These are phyloP conservation scores for Teleogryllus oceanicus DNA, from an alignment of 2,888 invertebrate species.

Conservation along the genomic window DNA sequence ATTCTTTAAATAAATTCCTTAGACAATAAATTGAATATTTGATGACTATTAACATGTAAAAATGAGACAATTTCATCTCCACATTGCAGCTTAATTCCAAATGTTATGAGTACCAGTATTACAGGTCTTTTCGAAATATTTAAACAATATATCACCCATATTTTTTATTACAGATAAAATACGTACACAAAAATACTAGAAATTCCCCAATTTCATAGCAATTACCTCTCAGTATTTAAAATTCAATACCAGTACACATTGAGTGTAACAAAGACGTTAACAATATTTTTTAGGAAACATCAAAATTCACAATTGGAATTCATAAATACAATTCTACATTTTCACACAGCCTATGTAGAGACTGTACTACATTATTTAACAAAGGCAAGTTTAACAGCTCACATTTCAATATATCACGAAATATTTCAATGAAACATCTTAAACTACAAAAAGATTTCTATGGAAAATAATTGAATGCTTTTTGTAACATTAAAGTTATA, in stretches of 20 bases:
- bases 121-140: too few species aligned
- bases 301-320: neutral
- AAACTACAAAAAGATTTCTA: neutral
- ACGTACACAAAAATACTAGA: neutral
- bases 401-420: constrained; percentile 18
- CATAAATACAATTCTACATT: neutral
- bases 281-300: neutral
- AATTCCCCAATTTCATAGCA: neutral
- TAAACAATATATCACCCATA: neutral
- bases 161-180: neutral
- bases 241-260: neutral
- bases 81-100: too few species aligned
- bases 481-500: neutral
- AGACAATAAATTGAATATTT: too few species aligned
- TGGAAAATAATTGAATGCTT: constrained; percentile 1
- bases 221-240: too few species aligned
- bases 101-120: too few species aligned
- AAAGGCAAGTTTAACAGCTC: neutral
- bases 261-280: neutral
- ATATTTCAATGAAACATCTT: constrained; percentile 8
- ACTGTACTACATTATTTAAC: neutral
- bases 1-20: too few species aligned
- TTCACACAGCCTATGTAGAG: neutral
- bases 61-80: too few species aligned
- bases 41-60: too few species aligned